Evolutionary conservation across 2,888 invertebrate genomes (phyloP).

Genomic region (Lycia hirtaria): DNA sequence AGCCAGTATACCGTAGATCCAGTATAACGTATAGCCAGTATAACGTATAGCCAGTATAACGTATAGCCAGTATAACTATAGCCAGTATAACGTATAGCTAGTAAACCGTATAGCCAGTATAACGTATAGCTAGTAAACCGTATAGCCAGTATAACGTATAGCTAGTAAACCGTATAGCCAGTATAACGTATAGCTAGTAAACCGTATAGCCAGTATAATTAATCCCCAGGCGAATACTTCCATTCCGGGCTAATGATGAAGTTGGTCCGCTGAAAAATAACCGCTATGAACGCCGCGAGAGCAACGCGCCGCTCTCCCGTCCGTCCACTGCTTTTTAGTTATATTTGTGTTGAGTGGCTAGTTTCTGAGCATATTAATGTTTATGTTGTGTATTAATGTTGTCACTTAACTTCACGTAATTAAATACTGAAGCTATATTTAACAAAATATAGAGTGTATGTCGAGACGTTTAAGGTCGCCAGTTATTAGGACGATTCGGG

Average conservation of each 20-base stretch:
- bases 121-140: background rate
- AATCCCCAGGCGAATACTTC: conserved; percentile 12
- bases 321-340: conserved; percentile 18
- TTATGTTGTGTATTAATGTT: background rate
- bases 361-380: too few species aligned
- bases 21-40: conserved; percentile 3
- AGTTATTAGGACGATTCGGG: too few species aligned
- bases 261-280: conserved; percentile 9
- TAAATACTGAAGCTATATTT: too few species aligned
- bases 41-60: conserved; percentile 15
- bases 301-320: background rate
- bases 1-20: background rate
- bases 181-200: background rate
- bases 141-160: conserved; percentile 6
- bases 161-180: background rate
- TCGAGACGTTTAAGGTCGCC: too few species aligned
- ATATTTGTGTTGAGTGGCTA: conserved; percentile 8
- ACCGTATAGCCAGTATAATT: conserved; percentile 8
- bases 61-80: too few species aligned
- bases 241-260: conserved; percentile 14
- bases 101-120: conserved; percentile 4
- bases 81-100: background rate
- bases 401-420: background rate
- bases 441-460: too few species aligned
- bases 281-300: conserved; percentile 10